phyloP scores from a whole-genome alignment of 2,888 invertebrate genomes.

The Pocota personata region DNA sequence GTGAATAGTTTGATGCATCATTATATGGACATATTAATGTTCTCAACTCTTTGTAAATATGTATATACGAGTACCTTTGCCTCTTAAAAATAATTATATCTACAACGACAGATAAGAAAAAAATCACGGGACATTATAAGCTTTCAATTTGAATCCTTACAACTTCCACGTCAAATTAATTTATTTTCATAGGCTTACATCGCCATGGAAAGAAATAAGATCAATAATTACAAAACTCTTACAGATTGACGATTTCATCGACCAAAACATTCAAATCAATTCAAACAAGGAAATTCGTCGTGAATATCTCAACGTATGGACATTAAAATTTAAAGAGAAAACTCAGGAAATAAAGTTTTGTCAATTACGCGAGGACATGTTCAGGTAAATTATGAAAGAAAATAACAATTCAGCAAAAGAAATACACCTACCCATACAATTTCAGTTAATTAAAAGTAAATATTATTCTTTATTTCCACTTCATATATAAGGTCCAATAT shows the following conservation, averaged over 20 bases:
- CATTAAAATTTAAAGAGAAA: conserved; percentile 92
- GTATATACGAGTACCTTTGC: no score
- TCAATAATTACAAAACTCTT: not conserved
- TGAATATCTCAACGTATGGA: conserved; percentile 94
- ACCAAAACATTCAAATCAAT: conserved; percentile 93
- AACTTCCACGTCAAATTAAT: no score
- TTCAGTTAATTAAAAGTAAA: conserved; percentile 62
- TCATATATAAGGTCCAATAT: conserved; percentile 88
- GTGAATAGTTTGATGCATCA: no score
- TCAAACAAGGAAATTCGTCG: conserved; percentile 94
- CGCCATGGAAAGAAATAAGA: not conserved
- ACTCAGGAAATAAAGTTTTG: conserved; percentile 93
- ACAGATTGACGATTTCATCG: conserved; percentile 91
- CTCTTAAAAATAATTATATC: no score
- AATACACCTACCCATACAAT: not conserved
- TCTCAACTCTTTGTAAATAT: no score
- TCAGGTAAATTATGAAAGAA: conserved; percentile 88
- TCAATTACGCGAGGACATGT: conserved; percentile 94
- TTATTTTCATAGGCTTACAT: no score
- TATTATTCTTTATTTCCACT: conserved; percentile 23
- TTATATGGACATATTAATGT: no score
- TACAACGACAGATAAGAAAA: no score
- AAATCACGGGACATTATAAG: no score
- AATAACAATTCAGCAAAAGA: not conserved
- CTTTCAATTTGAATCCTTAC: no score